Percentiles rank a stretch among this genome's conserved stretches.
Evolutionary conservation across 2,113 vertebrate genomes (phyloP).

Genomic region (Podarcis raffonei): DNA sequence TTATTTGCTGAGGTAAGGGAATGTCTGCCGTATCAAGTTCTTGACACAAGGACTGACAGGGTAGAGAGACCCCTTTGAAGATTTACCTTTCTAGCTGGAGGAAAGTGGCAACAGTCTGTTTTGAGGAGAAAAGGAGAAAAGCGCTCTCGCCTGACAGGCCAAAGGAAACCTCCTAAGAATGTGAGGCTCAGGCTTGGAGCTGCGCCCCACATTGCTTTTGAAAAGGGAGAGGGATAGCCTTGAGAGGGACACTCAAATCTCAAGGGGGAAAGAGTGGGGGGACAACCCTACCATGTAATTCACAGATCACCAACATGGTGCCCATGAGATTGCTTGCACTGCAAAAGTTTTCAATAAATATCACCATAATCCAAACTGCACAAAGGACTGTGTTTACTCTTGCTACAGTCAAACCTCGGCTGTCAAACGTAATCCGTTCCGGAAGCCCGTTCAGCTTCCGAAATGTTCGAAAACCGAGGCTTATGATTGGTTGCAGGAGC

Average conservation of each 20-base stretch:
- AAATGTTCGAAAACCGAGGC: too few relatives aligned
- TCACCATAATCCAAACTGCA: too few relatives aligned
- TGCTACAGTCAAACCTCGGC: too few relatives aligned
- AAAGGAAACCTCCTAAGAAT: background rate
- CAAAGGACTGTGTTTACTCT: too few relatives aligned
- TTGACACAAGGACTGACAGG: slow-evolving; percentile 48
- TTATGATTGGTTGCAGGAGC: too few relatives aligned
- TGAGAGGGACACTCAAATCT: background rate
- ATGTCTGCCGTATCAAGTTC: slow-evolving; percentile 34
- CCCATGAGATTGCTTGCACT: too few relatives aligned
- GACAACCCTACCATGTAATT: background rate
- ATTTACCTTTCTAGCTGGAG: slow-evolving; percentile 31
- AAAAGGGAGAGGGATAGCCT: background rate
- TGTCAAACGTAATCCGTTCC: too few relatives aligned
- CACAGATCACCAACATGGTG: background rate
- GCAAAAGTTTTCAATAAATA: too few relatives aligned
- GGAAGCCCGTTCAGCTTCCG: too few relatives aligned
- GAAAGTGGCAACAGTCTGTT: slow-evolving; percentile 9
- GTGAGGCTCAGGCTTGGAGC: background rate
- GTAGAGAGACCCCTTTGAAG: slow-evolving; percentile 49
- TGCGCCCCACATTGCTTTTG: background rate
- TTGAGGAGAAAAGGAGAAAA: slow-evolving; percentile 50
- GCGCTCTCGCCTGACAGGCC: background rate
- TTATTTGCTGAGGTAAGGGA: slow-evolving; percentile 62
- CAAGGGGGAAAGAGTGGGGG: background rate